Conservation (phyloP, 2,888 invertebrate species). For the Oligia fasciuncula region DNA sequence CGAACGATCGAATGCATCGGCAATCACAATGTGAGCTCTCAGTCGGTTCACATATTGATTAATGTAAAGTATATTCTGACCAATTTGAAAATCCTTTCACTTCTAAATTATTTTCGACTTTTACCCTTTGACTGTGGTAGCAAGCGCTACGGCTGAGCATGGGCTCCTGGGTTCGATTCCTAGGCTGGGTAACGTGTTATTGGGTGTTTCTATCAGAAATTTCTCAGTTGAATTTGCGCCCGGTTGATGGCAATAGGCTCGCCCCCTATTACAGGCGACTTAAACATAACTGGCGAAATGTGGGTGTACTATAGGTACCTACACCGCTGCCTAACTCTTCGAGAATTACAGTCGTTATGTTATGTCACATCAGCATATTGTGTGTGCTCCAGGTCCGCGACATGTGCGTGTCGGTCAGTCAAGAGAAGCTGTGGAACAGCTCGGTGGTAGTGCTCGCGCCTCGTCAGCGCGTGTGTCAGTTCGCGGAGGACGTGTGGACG, state of each 20-base stretch:
- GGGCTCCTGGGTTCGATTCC: background rate
- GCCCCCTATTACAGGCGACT: background rate
- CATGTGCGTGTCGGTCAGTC: constrained; percentile 91
- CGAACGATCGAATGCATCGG: background rate
- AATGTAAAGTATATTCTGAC: background rate
- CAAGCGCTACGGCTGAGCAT: background rate
- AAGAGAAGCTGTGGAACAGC: constrained; percentile 94
- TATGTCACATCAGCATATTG: background rate
- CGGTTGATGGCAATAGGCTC: background rate
- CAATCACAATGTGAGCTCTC: background rate
- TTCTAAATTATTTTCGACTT: background rate
- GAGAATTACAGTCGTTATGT: background rate
- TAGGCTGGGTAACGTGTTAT: too few relatives aligned
- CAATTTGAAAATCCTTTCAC: background rate
- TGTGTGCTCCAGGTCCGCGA: constrained; percentile 77
- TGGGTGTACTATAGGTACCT: background rate
- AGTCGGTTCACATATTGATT: background rate
- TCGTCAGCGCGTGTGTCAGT: constrained; percentile 95
- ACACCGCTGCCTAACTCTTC: background rate
- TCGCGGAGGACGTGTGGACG: constrained; percentile 95
- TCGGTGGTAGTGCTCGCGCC: constrained; percentile 95
- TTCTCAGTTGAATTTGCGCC: background rate
- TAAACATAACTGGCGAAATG: background rate
- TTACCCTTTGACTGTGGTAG: background rate
- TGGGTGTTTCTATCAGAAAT: too few relatives aligned